phyloP scores from a whole-genome alignment of 2,797 vertebrate species.

The Cossypha polioptera region DNA sequence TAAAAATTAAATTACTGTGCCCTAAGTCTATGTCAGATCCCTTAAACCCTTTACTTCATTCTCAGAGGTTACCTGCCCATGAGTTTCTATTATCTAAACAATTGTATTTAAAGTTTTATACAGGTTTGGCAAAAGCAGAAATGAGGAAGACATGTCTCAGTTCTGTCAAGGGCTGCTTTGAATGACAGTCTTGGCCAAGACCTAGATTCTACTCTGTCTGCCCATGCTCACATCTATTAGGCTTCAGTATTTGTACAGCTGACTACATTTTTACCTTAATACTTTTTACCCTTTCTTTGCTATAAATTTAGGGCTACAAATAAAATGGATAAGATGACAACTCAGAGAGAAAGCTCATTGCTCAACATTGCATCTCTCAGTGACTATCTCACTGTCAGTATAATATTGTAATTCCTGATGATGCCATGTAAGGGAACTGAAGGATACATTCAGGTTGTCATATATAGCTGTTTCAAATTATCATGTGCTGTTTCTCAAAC shows the following conservation, averaged over 20 bases:
- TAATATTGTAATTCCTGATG: not conserved
- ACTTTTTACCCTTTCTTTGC: not conserved
- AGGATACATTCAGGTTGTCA: not conserved
- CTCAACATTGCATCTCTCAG: not conserved
- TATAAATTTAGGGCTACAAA: not conserved
- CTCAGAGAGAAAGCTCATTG: not conserved
- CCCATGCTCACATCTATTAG: fast-evolving
- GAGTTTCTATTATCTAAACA: not conserved
- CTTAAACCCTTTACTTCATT: not conserved
- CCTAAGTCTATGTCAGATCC: not conserved
- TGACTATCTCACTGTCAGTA: not conserved
- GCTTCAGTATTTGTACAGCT: not conserved
- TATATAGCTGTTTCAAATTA: not conserved
- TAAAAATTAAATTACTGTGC: not conserved
- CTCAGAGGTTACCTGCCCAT: not conserved
- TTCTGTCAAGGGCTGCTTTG: not conserved
- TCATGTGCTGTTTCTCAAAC: not conserved
- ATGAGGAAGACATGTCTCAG: not conserved
- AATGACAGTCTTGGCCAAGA: not conserved
- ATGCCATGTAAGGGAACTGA: not conserved
- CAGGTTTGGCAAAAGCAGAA: not conserved
- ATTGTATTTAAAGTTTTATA: not conserved
- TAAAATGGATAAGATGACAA: not conserved
- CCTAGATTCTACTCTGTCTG: not conserved
- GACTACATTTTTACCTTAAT: not conserved